Evolutionary conservation across 1,140 invertebrate species (phyloP).

Genomic region (Conus betulinus): DNA sequence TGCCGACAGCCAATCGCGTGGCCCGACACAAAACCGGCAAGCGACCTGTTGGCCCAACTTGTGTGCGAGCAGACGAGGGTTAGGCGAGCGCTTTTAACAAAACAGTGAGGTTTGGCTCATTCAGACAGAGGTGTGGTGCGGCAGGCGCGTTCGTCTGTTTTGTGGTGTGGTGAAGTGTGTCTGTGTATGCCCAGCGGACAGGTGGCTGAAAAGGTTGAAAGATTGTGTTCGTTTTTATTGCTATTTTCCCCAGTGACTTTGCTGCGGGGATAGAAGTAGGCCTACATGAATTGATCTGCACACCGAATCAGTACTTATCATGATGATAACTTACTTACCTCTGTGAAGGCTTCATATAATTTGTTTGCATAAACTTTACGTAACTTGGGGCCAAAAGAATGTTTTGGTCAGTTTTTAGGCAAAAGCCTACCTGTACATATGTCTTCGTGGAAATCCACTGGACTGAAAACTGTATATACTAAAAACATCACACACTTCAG

Average conservation of each 20-base stretch:
- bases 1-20: constrained; percentile 13
- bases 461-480: background rate
- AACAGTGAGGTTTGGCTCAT: background rate
- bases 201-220: no score
- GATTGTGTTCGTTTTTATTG: background rate
- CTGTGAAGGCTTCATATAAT: background rate
- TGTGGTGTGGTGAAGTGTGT: background rate
- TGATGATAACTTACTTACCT: no score
- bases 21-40: background rate
- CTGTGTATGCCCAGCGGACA: background rate
- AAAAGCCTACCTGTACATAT: background rate
- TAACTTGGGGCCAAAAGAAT: no score
- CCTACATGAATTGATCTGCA: background rate
- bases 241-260: background rate
- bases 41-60: background rate
- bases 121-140: background rate
- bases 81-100: background rate
- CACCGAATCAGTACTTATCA: no score
- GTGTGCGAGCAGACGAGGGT: constrained; percentile 25
- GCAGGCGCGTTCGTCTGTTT: background rate
- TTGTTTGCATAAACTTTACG: background rate
- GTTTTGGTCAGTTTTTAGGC: background rate
- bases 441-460: background rate
- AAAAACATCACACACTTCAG: no score
- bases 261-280: background rate